phyloP scores from a whole-genome alignment of 2,888 invertebrate genomes.

The Phorcus lineatus region DNA sequence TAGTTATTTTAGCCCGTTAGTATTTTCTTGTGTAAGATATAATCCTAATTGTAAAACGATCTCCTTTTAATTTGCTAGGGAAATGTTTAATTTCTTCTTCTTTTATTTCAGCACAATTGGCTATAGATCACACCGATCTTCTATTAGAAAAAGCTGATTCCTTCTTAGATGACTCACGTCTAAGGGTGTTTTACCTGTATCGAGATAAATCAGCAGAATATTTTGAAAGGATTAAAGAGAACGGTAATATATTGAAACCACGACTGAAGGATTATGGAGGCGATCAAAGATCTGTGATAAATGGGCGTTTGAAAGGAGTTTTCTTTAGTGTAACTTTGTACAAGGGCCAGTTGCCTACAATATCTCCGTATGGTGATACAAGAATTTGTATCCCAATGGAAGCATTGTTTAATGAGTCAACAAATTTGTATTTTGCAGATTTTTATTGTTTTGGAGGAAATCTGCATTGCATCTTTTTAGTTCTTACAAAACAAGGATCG shows the following conservation, averaged over 20 bases:
- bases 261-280: background rate
- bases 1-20: too few species aligned
- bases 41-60: too few species aligned
- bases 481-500: background rate
- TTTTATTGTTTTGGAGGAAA: background rate
- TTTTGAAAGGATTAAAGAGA: background rate
- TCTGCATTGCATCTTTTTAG: background rate
- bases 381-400: background rate
- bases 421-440: conserved; percentile 19
- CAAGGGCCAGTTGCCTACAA: background rate
- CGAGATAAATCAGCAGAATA: background rate
- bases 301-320: background rate
- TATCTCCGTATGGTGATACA: background rate
- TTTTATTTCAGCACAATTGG: too few species aligned
- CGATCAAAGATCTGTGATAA: background rate
- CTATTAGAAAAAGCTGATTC: too few species aligned
- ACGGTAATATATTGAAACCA: background rate
- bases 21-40: too few species aligned
- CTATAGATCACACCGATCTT: too few species aligned
- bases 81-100: too few species aligned
- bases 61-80: too few species aligned
- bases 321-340: background rate
- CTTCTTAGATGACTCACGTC: too few species aligned
- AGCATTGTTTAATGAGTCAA: background rate
- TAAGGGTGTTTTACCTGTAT: background rate